These are phyloP conservation scores for Manis javanica DNA, from an alignment of 2,797 vertebrate species.

Conservation along the genomic window DNA sequence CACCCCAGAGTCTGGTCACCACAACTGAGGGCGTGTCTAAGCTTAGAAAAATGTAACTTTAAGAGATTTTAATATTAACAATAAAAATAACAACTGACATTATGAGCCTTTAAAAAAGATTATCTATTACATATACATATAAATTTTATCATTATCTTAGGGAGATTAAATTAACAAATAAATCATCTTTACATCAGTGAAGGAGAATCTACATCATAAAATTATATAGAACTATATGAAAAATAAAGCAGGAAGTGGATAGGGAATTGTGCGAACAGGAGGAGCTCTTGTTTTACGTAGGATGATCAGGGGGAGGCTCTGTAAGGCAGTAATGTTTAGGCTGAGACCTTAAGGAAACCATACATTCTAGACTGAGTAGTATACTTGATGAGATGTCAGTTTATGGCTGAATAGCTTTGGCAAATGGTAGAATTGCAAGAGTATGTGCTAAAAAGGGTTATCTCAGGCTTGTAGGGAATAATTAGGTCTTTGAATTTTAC, in stretches of 20 bases:
- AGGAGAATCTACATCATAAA: neutral
- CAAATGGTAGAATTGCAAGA: neutral
- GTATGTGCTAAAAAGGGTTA: neutral
- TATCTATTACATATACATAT: no score
- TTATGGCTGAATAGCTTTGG: neutral
- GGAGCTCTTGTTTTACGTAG: neutral
- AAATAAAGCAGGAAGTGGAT: neutral
- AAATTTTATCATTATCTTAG: no score
- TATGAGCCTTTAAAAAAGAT: neutral
- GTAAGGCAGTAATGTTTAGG: neutral
- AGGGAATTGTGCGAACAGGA: neutral
- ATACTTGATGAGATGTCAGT: neutral
- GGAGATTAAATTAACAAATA: neutral
- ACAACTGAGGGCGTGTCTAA: neutral
- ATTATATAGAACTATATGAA: no score
- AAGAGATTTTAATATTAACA: neutral
- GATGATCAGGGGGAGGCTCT: neutral
- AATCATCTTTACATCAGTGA: neutral
- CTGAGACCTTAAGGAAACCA: neutral
- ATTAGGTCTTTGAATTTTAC: neutral
- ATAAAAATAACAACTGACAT: neutral
- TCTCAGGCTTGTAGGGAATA: neutral
- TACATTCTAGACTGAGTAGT: neutral
- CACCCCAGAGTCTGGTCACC: fast-evolving
- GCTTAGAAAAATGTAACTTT: neutral